phyloP scores from a whole-genome alignment of 2,113 vertebrate genomes.

The Columbina picui region DNA sequence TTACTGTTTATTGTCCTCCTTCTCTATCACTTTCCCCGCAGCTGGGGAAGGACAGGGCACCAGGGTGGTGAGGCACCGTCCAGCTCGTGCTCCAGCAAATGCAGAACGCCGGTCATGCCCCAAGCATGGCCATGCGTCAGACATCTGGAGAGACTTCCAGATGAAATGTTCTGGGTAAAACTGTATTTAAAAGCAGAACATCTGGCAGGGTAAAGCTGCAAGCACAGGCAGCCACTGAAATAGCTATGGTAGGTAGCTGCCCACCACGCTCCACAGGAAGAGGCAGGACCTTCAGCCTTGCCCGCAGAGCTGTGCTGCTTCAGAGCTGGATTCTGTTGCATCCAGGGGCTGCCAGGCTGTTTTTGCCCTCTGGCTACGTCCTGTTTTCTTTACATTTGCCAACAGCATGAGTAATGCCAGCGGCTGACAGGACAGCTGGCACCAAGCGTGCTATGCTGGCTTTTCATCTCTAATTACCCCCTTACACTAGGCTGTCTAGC shows the following conservation, averaged over 20 bases:
- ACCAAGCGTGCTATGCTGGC: neutral
- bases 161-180: conserved; percentile 32
- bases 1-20: neutral
- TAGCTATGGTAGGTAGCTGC: neutral
- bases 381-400: conserved; percentile 48
- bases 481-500: neutral
- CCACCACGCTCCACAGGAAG: neutral
- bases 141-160: conserved; percentile 7
- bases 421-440: conserved; percentile 26
- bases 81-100: neutral
- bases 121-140: neutral
- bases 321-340: neutral
- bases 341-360: neutral
- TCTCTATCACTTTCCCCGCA: neutral
- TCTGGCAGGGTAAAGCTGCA: neutral
- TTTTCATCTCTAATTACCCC: conserved; percentile 44
- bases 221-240: neutral
- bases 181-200: neutral
- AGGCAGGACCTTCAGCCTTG: neutral
- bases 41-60: neutral
- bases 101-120: neutral
- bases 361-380: neutral
- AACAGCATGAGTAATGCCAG: conserved; percentile 4
- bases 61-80: neutral
- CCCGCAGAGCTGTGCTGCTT: neutral